Percentiles rank a stretch among this genome's conserved stretches.
Conservation (phyloP, 2,888 invertebrate genomes). For the Rotaria macrura region DNA sequence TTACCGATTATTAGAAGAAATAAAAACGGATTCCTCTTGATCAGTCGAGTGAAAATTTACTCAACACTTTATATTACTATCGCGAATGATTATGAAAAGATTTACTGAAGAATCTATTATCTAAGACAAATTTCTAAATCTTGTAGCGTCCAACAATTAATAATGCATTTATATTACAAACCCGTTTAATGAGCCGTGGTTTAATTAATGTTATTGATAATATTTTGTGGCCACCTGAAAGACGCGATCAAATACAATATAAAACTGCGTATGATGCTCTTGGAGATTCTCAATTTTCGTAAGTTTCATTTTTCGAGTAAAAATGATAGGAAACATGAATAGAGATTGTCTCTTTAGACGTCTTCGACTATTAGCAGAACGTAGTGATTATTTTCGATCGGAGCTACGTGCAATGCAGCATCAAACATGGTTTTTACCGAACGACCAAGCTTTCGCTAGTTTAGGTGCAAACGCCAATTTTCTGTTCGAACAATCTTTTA, state of each 20-base stretch:
- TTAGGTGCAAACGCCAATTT: not conserved
- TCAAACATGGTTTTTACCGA: not conserved
- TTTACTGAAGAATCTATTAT: no score
- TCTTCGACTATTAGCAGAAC: not conserved
- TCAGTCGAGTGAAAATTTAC: no score
- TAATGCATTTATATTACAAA: not conserved
- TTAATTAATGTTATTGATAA: not conserved
- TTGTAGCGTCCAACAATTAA: not conserved
- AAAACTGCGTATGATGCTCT: conserved; percentile 9
- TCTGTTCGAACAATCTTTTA: not conserved
- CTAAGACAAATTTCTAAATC: no score
- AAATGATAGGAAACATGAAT: no score
- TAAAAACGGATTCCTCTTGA: no score
- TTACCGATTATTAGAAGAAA: no score
- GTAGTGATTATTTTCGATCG: not conserved
- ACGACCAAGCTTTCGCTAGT: not conserved
- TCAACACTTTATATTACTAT: no score
- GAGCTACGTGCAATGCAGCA: not conserved
- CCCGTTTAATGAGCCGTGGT: not conserved
- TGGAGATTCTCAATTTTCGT: not conserved
- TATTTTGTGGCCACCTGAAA: conserved; percentile 1
- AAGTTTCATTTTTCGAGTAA: not conserved
- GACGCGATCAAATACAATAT: conserved; percentile 7
- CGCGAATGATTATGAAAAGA: no score
- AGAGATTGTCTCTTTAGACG: not conserved